phyloP scores from a whole-genome alignment of 2,113 vertebrate genomes.

The Aleadryas rufinucha region DNA sequence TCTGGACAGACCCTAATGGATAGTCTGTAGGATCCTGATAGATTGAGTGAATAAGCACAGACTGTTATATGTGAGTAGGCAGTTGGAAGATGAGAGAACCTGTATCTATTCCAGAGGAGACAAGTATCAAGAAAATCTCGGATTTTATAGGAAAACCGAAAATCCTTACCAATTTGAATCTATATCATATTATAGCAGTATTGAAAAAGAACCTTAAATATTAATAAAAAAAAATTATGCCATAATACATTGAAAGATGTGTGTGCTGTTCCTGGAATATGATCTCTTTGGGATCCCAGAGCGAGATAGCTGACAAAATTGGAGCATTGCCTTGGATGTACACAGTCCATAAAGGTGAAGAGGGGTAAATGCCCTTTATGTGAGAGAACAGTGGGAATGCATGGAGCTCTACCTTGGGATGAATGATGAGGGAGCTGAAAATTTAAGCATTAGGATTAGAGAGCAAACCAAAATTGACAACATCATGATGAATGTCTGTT shows the following conservation, averaged over 20 bases:
- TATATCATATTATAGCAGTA: background rate
- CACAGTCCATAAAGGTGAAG: background rate
- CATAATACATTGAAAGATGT: background rate
- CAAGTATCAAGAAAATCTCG: background rate
- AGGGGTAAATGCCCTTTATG: background rate
- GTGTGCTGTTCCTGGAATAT: background rate
- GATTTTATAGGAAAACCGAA: background rate
- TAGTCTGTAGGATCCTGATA: background rate
- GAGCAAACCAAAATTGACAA: background rate
- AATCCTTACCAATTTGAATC: background rate
- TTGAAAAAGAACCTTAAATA: background rate
- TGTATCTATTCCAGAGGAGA: background rate
- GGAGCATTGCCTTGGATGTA: background rate
- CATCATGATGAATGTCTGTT: background rate
- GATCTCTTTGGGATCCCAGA: background rate
- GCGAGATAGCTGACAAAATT: background rate
- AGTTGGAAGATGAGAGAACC: background rate
- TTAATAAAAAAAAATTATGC: accelerated
- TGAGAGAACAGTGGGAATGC: background rate
- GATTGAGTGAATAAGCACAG: background rate
- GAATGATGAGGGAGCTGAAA: background rate
- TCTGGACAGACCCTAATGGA: background rate
- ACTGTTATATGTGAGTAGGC: background rate
- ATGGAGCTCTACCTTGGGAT: background rate
- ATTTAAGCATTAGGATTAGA: background rate